Conservation (phyloP, 2,113 vertebrate species). For the Steatornis caripensis region DNA sequence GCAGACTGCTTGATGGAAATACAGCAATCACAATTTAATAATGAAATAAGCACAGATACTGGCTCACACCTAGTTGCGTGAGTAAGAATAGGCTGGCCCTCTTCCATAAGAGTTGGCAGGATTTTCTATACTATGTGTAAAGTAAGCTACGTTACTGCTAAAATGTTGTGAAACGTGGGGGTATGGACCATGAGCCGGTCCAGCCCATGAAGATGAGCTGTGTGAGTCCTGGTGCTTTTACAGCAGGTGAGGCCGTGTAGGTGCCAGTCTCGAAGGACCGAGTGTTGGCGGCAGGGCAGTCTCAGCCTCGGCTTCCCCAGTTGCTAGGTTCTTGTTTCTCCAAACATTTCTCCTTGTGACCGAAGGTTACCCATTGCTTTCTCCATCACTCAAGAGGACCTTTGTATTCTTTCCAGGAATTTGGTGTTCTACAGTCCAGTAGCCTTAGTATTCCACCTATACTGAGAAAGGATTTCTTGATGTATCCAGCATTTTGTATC, state of each 20-base stretch:
- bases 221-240: neutral
- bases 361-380: neutral
- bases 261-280: neutral
- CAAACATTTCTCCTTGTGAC: neutral
- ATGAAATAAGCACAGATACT: neutral
- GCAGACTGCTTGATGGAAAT: neutral
- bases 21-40: neutral
- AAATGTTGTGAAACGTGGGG: neutral
- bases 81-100: neutral
- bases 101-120: neutral
- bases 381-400: neutral
- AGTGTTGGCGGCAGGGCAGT: neutral
- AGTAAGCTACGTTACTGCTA: neutral
- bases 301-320: neutral
- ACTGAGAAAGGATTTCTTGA: neutral
- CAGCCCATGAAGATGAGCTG: neutral
- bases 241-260: neutral
- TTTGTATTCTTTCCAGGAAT: neutral
- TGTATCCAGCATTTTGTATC: neutral
- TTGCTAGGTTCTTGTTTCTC: neutral
- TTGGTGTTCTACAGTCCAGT: neutral
- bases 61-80: neutral
- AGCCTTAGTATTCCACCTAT: neutral
- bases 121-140: neutral
- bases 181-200: neutral